Evolutionary conservation across 37 sponge, comb jelly and placozoan genomes (phyloP).

Genomic region (Amphimedon queenslandica): DNA sequence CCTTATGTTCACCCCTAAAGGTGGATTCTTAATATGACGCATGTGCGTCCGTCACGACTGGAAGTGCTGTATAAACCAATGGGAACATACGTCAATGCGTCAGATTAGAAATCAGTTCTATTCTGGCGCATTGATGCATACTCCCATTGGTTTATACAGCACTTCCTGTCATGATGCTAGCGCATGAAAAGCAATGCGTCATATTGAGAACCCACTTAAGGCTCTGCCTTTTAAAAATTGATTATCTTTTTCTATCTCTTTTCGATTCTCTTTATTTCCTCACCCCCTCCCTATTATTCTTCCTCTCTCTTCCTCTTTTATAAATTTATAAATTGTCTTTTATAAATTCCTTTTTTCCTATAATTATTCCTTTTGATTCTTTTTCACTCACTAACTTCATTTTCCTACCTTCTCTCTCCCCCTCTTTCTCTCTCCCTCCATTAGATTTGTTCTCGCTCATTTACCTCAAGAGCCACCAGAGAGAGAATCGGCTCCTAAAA

Average conservation of each 20-base stretch:
- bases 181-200: no score
- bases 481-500: constrained; percentile 81
- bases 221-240: background rate
- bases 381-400: background rate
- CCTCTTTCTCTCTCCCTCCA: background rate
- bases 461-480: constrained; percentile 65
- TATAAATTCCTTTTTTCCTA: background rate
- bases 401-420: background rate
- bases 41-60: no score
- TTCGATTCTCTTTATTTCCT: background rate
- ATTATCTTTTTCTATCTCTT: background rate
- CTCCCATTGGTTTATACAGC: no score
- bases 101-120: no score
- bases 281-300: background rate
- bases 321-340: background rate
- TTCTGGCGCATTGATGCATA: no score
- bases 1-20: no score
- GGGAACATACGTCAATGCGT: no score
- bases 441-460: constrained; percentile 79
- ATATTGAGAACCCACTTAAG: background rate
- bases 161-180: no score
- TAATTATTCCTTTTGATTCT: background rate
- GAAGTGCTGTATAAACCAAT: no score
- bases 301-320: background rate
- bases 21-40: no score